Evolutionary conservation across 2,888 invertebrate genomes (phyloP).

Genomic region (Glaucopsyche alexis): DNA sequence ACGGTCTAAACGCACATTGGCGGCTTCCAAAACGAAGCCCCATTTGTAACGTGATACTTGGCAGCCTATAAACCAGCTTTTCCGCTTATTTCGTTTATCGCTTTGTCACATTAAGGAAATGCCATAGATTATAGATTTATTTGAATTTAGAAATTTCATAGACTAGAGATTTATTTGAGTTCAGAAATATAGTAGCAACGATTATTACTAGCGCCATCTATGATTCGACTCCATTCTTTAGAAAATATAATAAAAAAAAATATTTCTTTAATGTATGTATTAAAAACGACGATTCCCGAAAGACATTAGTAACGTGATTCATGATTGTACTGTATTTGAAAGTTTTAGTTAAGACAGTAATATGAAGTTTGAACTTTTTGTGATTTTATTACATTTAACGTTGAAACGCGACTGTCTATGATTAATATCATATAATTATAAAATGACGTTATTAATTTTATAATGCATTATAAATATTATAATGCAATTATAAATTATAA

Average conservation of each 20-base stretch:
- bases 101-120: conserved; percentile 16
- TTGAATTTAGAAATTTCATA: conserved; percentile 15
- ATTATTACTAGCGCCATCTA: neutral
- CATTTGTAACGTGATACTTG: conserved; percentile 36
- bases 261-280: no score
- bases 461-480: no score
- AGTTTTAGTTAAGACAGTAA: neutral
- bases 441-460: no score
- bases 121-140: conserved; percentile 1
- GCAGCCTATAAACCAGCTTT: conserved; percentile 59
- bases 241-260: neutral
- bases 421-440: no score
- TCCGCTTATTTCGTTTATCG: conserved; percentile 34
- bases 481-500: no score
- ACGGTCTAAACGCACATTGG: conserved; percentile 63
- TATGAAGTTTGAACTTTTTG: neutral
- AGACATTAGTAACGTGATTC: neutral
- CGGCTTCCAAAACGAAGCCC: conserved; percentile 41
- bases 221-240: neutral
- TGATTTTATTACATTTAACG: neutral
- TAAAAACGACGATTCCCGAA: neutral
- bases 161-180: conserved; percentile 11
- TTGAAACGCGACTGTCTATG: neutral
- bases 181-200: conserved; percentile 19
- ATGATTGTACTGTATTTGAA: no score